phyloP scores from a whole-genome alignment of 2,113 vertebrate species.

The Pelecanus crispus region DNA sequence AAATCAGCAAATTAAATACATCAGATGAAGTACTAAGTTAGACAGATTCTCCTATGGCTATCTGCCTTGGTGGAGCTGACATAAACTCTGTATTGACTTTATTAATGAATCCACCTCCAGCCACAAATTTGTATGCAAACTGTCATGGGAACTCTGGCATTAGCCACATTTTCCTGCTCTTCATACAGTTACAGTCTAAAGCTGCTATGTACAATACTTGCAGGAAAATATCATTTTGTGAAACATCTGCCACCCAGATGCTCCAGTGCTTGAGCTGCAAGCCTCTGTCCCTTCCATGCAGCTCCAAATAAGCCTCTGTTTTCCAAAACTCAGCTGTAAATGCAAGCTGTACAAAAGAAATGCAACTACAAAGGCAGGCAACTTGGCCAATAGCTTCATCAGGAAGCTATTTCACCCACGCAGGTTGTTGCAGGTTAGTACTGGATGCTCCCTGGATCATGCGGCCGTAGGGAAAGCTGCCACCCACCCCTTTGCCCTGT shows the following conservation, averaged over 20 bases:
- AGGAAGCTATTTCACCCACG: neutral
- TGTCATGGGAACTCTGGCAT: constrained; percentile 15
- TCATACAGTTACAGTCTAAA: neutral
- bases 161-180: constrained; percentile 15
- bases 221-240: neutral
- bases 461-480: rapidly evolving
- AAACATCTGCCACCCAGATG: neutral
- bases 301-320: neutral
- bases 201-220: neutral
- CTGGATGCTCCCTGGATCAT: neutral
- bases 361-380: neutral
- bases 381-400: neutral
- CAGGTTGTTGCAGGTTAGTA: neutral
- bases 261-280: neutral
- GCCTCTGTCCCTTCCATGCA: neutral
- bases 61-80: neutral
- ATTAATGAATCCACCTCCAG: constrained; percentile 56
- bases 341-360: neutral
- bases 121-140: constrained; percentile 37
- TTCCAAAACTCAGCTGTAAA: neutral
- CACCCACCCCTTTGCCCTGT: neutral
- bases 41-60: constrained; percentile 47
- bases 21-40: neutral
- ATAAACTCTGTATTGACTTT: constrained; percentile 49
- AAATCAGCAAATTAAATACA: constrained; percentile 36